Conservation (phyloP, 2,888 invertebrate genomes). For the Dorcus hopei region DNA sequence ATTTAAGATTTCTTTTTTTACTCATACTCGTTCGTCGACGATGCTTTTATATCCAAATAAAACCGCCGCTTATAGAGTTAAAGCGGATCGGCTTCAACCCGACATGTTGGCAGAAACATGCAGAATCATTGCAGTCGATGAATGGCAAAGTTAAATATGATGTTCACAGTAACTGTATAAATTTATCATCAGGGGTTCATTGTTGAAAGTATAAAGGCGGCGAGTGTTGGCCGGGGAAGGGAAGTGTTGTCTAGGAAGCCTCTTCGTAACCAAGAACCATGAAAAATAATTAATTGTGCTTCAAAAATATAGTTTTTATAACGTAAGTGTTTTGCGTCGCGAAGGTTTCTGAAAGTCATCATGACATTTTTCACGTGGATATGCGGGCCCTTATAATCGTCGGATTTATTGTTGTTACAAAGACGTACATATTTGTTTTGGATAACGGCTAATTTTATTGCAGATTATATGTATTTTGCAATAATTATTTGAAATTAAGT, state of each 20-base stretch:
- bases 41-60: too few relatives aligned
- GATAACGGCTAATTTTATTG: too few relatives aligned
- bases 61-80: too few relatives aligned
- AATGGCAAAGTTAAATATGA: constrained; percentile 9
- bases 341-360: constrained; percentile 1
- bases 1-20: too few relatives aligned
- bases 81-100: background rate
- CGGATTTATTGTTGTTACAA: background rate
- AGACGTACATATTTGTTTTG: background rate
- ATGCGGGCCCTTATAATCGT: background rate
- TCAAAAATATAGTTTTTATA: constrained; percentile 21
- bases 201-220: constrained; percentile 20
- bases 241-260: constrained; percentile 27
- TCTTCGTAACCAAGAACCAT: constrained; percentile 47
- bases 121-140: constrained; percentile 8
- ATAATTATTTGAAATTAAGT: too few relatives aligned
- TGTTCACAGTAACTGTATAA: constrained; percentile 13
- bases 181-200: constrained; percentile 26
- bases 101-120: constrained; percentile 4
- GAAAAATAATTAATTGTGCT: constrained; percentile 51
- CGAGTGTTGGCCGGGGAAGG: constrained; percentile 21
- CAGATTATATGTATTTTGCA: too few relatives aligned
- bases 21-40: too few relatives aligned
- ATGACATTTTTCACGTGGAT: background rate
- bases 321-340: background rate